Evolutionary conservation across 2,113 vertebrate species (phyloP), one percentile per base, ranked within the genome.

Genomic region (Setophaga coronata): DNA sequence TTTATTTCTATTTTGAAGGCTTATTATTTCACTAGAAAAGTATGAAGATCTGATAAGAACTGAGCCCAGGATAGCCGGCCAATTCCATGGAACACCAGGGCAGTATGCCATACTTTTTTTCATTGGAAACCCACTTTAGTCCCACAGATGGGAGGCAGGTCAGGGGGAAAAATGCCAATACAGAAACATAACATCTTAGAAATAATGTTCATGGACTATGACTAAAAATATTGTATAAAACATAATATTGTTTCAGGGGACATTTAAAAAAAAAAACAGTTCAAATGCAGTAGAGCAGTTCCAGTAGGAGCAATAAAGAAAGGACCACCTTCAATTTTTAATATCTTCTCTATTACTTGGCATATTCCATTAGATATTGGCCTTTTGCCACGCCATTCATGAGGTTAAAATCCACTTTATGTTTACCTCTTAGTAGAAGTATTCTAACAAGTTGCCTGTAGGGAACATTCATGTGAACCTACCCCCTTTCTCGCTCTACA

Each of bases 11-110:
- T 77, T 89, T 73, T 77, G 33, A 77, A 69, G 50, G 43, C 28
- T 69, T 43, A 61, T 57, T 80, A n/a, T 73, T 66, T 90, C n/a
- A 90, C 58, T 73, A 34, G 76, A 83, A 95, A 91, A 73, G 18
- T 42, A 92, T 91, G 86, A 92, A 60, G n/a, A 72, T 80, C 74
- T 95, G 77, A 81, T 73, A 93, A 74, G 64, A 87, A 58, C 2
- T 66, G 43, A 90, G 43, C 29, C 72, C 48, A 43, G 51, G n/a
- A 74, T 21, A 74, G 13, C 24, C 76, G 74, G 87, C 60, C 47
- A 84, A 47, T 54, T 88, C 51, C 33, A 40, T 29, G 5, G 45
- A 93, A 84, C 11, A 5, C 29, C 43, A 87, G 51, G 54, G 67
- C 38, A 90, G 26, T 42, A 53, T 80, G 86, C 82, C 77, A 81